Percentiles rank a stretch among this genome's conserved stretches.
These are phyloP conservation scores for Eulemur rufifrons DNA, from an alignment of 2,113 vertebrate genomes.

Conservation along the genomic window DNA sequence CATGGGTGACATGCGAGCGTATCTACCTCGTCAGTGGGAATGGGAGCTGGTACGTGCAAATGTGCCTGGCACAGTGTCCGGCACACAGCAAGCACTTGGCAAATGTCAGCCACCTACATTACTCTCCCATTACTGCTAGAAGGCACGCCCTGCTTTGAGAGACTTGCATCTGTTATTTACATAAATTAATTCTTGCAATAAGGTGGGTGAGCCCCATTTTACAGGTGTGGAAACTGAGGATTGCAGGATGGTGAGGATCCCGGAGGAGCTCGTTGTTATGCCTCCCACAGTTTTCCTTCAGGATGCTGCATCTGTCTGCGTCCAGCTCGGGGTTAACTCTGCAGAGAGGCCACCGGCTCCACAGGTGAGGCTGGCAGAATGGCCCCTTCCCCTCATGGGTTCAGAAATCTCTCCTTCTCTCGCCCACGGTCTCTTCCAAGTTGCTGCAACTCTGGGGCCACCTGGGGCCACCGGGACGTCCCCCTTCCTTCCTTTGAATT, in stretches of 20 bases:
- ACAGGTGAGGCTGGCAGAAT: neutral
- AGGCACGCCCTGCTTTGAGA: neutral
- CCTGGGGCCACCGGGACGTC: neutral
- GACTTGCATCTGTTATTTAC: neutral
- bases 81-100: neutral
- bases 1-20: neutral
- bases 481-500: conserved; percentile 65
- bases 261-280: neutral
- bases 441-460: neutral
- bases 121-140: neutral
- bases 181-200: neutral
- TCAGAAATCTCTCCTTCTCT: neutral
- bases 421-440: neutral
- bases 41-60: neutral
- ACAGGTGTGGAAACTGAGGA: neutral
- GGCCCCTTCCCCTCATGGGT: neutral
- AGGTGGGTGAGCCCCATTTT: neutral
- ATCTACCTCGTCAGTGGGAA: neutral
- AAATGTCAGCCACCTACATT: neutral
- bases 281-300: neutral
- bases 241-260: neutral
- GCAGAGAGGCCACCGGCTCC: neutral
- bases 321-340: neutral
- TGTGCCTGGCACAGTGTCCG: neutral
- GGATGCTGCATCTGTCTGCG: neutral